Conservation (phyloP, 2,888 invertebrate species). For the Tiphia femorata region DNA sequence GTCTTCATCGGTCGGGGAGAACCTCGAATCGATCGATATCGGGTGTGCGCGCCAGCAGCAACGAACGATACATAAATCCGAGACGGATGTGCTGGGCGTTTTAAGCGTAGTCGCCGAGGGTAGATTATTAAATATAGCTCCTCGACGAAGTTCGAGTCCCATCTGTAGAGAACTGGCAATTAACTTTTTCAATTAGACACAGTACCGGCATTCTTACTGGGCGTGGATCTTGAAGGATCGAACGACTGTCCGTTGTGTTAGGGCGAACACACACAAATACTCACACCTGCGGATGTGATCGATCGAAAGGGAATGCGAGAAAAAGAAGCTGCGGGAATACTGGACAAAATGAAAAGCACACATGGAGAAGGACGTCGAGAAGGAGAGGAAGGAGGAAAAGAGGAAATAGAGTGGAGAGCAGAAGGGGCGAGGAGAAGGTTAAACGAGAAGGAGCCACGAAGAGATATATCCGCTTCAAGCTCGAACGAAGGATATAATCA, state of each 20-base stretch:
- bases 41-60: constrained; percentile 3
- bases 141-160: constrained; percentile 35
- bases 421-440: not conserved
- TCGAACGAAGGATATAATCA: constrained; percentile 48
- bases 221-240: too few species aligned
- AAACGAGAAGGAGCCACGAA: constrained; percentile 19
- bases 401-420: not conserved
- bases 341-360: too few species aligned
- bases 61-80: constrained; percentile 10
- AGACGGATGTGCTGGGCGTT: constrained; percentile 19
- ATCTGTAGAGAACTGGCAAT: constrained; percentile 40
- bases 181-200: constrained; percentile 54
- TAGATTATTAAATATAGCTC: constrained; percentile 41
- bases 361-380: constrained; percentile 1
- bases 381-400: constrained; percentile 7
- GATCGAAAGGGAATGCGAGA: constrained; percentile 22
- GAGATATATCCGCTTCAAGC: constrained; percentile 26
- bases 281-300: constrained; percentile 5
- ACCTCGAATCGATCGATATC: constrained; percentile 7
- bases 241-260: too few species aligned
- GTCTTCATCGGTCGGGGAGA: too few species aligned
- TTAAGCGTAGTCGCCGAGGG: constrained; percentile 6
- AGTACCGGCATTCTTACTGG: constrained; percentile 30
- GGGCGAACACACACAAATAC: constrained; percentile 7
- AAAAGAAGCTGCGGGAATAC: too few species aligned